Base-by-base conservation (phyloP, 2,797 vertebrate species). In the Craterocephalus amniculus region DNA sequence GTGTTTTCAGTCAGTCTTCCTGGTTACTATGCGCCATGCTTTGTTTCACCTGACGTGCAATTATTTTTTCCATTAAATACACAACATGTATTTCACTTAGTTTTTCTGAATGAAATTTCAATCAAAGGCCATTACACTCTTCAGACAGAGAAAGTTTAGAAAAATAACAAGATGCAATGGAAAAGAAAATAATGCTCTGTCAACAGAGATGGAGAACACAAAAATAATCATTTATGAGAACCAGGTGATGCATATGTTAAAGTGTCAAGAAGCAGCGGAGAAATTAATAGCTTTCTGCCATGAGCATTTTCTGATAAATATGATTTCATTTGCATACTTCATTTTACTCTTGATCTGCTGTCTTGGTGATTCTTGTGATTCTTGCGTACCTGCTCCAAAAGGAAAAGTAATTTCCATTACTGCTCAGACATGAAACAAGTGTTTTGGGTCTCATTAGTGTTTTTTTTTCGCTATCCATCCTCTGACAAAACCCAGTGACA, bases 1-100 rank as follows among this genome's bases (percentile, higher is more conserved):
- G 92, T 94, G 93, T 95, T 92, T 88, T 88, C 88, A 92, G 91
- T 94, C 93, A 92, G 88, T 93, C 91, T 86, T 83, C 71, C 92
- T 92, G 91, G 92, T 95, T 95, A 94, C 94, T 90, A 88, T 91
- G 90, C 92, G 90, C 91, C 90, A 92, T 93, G 94, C 92, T 95
- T 94, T 94, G 94, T 94, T 95, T 94, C 93, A 88, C 88, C 92
- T 95, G 95, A 95, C 93, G 91, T 94, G 94, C 94, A 95, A 95
- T 95, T 95, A 95, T 95, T 95, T 95, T 95, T 94, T 79, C 94
- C 94, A 95, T 95, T 95, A 95, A 95, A 95, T 91, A 94, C 93
- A 92, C 92, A 92, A 94, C 92, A 91, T 91, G 92, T 92, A 94
- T 94, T 95, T 94, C 94, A 93, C 92, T 94, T 94, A 92, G 90